Evolutionary conservation across 2,113 vertebrate genomes (phyloP).

Genomic region (Haemorhous mexicanus): DNA sequence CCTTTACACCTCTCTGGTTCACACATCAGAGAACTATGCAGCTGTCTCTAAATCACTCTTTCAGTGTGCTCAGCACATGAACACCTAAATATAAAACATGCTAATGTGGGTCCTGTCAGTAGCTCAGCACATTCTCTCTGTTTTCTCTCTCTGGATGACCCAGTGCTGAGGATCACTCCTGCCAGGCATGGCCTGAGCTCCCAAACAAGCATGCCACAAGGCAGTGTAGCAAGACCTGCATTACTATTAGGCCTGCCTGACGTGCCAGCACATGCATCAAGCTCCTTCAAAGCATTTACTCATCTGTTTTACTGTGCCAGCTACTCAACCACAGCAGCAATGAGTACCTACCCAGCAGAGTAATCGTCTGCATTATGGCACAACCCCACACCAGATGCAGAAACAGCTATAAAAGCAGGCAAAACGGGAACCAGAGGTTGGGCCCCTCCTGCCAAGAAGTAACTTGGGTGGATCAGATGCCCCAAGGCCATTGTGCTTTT

Average conservation of each 20-base stretch:
- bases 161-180: neutral
- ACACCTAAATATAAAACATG: neutral
- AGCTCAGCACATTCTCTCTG: neutral
- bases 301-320: neutral
- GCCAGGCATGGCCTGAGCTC: neutral
- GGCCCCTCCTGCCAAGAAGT: neutral
- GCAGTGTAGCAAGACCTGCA: neutral
- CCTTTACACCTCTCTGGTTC: neutral
- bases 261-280: neutral
- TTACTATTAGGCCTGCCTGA: neutral
- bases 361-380: neutral
- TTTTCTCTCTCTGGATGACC: neutral
- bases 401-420: neutral
- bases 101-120: neutral
- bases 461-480: neutral
- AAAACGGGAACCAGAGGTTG: neutral
- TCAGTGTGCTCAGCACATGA: neutral
- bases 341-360: neutral
- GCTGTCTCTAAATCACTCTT: neutral
- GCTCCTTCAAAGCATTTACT: conserved; percentile 24
- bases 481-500: neutral
- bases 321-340: neutral
- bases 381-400: neutral
- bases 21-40: neutral
- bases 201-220: neutral